Evolutionary conservation across 1,140 invertebrate genomes (phyloP).

Genomic region (Drosophila saltans): DNA sequence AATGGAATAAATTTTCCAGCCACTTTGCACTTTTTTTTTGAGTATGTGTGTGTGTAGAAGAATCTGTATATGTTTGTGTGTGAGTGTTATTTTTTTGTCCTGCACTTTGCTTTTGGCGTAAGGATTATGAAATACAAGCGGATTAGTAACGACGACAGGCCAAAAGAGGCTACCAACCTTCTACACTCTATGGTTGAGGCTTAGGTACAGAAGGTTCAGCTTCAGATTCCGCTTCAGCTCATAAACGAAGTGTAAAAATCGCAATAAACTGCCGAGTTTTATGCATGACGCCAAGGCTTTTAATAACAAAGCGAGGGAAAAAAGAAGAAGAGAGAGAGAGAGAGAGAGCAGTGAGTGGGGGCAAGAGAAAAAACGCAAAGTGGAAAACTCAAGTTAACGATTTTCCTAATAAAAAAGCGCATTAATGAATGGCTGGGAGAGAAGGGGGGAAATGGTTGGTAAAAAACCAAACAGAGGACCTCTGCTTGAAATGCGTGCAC

Average conservation of each 20-base stretch:
- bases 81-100: conserved; percentile 21
- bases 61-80: not conserved
- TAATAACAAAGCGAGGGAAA: conserved; percentile 52
- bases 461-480: conserved; percentile 1
- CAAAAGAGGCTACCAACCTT: not conserved
- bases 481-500: conserved; percentile 44
- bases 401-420: conserved; percentile 72
- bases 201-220: conserved; percentile 1
- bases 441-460: conserved; percentile 5
- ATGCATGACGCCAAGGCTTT: conserved; percentile 65
- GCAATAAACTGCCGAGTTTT: conserved; percentile 64
- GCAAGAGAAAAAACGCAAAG: conserved; percentile 44
- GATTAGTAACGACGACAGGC: conserved; percentile 58
- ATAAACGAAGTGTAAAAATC: conserved; percentile 63
- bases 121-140: conserved; percentile 78
- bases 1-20: conserved; percentile 70
- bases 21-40: conserved; percentile 65
- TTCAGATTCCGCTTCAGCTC: conserved; percentile 32
- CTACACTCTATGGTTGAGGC: conserved; percentile 1
- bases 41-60: not conserved
- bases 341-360: not conserved
- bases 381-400: conserved; percentile 62
- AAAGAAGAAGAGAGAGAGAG: conserved; percentile 14
- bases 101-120: conserved; percentile 56
- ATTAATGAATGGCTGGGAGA: conserved; percentile 59